A percentile compares a stretch with the other conserved stretches of the same genome.
phyloP scores from a whole-genome alignment of 2,888 invertebrate genomes.

The Julus scanicus region DNA sequence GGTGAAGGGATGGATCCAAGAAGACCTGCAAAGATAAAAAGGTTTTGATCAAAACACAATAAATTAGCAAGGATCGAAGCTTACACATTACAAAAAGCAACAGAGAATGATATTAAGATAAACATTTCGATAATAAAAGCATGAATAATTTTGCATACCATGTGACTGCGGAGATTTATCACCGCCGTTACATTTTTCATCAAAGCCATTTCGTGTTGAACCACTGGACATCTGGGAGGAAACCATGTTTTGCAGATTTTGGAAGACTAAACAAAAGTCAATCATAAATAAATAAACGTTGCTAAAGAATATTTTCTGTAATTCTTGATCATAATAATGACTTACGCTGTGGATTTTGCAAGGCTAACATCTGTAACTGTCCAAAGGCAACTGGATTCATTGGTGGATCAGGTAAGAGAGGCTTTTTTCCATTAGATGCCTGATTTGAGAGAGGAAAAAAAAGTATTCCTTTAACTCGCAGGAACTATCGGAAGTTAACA shows the following conservation, averaged over 20 bases:
- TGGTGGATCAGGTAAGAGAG: conserved; percentile 56
- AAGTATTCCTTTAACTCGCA: neutral
- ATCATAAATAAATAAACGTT: neutral
- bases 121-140: too few species aligned
- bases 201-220: neutral
- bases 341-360: conserved; percentile 57
- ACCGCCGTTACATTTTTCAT: conserved; percentile 1
- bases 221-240: conserved; percentile 36
- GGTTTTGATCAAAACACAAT: neutral
- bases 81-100: too few species aligned
- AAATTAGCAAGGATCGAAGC: neutral
- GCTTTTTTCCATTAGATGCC: conserved; percentile 54
- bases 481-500: neutral
- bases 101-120: too few species aligned
- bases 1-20: conserved; percentile 44
- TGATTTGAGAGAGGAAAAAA: conserved; percentile 45
- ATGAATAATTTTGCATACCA: neutral
- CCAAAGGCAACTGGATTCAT: conserved; percentile 37
- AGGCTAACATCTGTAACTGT: conserved; percentile 54
- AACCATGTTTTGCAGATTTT: conserved; percentile 55
- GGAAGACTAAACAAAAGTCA: conserved; percentile 51
- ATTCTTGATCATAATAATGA: neutral
- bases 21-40: neutral
- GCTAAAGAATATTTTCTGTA: neutral
- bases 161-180: conserved; percentile 8